These are phyloP conservation scores for Luidia sarsii DNA, from an alignment of 53 echinoderm and acorn worm species.

Conservation along the genomic window DNA sequence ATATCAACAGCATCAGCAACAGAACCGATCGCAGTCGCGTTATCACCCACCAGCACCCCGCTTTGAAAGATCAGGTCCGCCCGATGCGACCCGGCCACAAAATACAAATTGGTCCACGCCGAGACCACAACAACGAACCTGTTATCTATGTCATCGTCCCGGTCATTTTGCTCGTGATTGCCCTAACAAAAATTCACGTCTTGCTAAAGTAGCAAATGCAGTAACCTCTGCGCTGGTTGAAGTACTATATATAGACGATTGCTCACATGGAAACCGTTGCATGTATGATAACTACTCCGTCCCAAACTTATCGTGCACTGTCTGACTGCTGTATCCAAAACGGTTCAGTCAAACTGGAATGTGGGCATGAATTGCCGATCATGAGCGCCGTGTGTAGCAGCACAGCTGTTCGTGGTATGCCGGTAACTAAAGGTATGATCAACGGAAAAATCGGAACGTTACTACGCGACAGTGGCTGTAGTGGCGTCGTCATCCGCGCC, in stretches of 20 bases:
- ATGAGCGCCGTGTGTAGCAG: conserved; percentile 8
- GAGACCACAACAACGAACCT: neutral
- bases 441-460: neutral
- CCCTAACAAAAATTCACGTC: neutral
- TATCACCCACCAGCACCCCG: too few species aligned
- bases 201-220: neutral
- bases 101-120: too few species aligned
- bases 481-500: conserved; percentile 22
- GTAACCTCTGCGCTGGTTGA: conserved; percentile 7
- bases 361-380: conserved; percentile 12
- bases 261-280: conserved; percentile 34
- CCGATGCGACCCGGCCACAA: too few species aligned
- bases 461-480: conserved; percentile 45
- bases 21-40: too few species aligned
- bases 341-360: neutral
- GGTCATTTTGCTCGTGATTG: conserved; percentile 29
- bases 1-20: too few species aligned
- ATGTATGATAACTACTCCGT: conserved; percentile 9
- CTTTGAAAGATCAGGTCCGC: too few species aligned
- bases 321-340: conserved; percentile 2
- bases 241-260: conserved; percentile 1
- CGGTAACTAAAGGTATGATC: conserved; percentile 41
- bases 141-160: neutral
- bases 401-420: conserved; percentile 29
- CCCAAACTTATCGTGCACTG: neutral